A percentile compares a stretch with the other conserved stretches of the same genome.
phyloP scores from a whole-genome alignment of 2,888 invertebrate genomes.

The Mechanitis messenoides region DNA sequence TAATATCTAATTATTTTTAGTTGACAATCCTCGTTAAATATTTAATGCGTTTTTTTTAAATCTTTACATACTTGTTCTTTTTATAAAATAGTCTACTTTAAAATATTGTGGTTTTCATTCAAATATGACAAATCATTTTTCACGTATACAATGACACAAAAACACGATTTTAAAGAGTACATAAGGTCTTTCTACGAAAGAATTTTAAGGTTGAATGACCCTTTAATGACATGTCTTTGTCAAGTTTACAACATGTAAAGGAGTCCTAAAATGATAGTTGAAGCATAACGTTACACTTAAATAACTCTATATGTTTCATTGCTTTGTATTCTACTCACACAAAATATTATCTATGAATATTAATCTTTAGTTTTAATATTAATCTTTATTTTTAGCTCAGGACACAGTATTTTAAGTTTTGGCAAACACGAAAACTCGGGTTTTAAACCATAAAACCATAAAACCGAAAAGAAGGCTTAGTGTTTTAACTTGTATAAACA shows the following conservation, averaged over 20 bases:
- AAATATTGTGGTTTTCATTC: too few species aligned
- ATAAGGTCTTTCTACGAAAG: not conserved
- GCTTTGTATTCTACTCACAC: constrained; percentile 1
- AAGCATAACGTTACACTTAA: constrained; percentile 1
- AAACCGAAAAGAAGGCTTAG: too few species aligned
- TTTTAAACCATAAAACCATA: too few species aligned
- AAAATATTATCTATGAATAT: not conserved
- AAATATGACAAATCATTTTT: too few species aligned
- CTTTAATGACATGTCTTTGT: constrained; percentile 3
- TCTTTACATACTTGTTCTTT: too few species aligned
- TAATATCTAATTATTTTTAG: too few species aligned
- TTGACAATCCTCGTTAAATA: too few species aligned
- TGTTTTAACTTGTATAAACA: too few species aligned
- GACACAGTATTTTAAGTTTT: not conserved
- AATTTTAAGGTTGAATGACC: constrained; percentile 4
- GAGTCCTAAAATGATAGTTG: not conserved
- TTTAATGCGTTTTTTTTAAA: too few species aligned
- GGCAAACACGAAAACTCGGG: not conserved
- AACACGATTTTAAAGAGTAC: not conserved
- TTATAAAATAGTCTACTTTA: too few species aligned
- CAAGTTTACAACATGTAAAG: not conserved
- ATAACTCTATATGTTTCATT: not conserved
- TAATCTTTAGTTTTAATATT: not conserved
- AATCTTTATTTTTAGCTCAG: not conserved
- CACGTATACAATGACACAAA: too few species aligned